Evolutionary conservation across 2,113 vertebrate genomes (phyloP).

Genomic region (Heteronetta atricapilla): DNA sequence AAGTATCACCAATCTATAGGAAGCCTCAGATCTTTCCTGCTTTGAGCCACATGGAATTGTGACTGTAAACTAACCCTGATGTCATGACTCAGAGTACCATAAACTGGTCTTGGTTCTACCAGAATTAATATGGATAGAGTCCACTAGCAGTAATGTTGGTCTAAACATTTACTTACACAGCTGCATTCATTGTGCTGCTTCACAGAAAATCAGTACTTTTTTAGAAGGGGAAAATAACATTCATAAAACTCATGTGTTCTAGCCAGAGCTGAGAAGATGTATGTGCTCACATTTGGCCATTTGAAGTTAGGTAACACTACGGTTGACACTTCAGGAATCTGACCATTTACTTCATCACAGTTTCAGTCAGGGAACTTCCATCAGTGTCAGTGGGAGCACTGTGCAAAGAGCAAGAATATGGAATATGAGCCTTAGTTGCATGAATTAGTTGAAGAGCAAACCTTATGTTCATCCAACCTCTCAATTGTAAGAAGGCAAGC

Average conservation of each 20-base stretch:
- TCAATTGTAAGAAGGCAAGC: background rate
- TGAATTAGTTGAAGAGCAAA: conserved; percentile 41
- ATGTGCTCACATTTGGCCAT: background rate
- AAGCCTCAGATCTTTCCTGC: background rate
- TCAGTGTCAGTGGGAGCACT: background rate
- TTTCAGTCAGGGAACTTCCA: background rate
- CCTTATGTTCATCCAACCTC: background rate
- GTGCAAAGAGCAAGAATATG: background rate
- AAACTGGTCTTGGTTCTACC: background rate
- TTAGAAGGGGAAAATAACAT: background rate
- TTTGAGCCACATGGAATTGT: background rate
- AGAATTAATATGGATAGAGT: background rate
- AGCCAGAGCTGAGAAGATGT: background rate
- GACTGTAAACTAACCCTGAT: background rate
- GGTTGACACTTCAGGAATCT: background rate
- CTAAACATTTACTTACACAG: background rate
- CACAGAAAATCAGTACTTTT: background rate
- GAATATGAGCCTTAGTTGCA: background rate
- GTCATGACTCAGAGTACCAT: background rate
- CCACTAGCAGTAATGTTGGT: background rate
- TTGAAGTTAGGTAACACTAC: background rate
- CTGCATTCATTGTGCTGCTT: background rate
- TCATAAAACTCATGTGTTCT: background rate
- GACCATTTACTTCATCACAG: background rate
- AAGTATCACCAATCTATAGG: background rate